Base-by-base conservation (phyloP, 2,888 invertebrate genomes). In the Phlogophora meticulosa region DNA sequence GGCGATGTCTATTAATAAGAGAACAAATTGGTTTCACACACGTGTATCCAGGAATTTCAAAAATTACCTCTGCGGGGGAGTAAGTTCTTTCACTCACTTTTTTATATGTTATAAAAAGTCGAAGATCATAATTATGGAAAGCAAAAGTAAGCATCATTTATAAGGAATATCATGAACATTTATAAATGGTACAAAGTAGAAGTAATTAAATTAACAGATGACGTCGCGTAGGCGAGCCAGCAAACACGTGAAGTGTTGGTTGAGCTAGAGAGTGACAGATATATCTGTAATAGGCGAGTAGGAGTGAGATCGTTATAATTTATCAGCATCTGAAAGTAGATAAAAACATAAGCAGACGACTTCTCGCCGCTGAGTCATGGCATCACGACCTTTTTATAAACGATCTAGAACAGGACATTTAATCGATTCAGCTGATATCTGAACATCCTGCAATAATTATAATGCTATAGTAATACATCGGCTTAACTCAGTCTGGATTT, bases 121-220 rank as follows among this genome's bases (percentile, higher is more conserved):
- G 9, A 28, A 45, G 7, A 22, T 40, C 20, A 43, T 48, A 9
- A 34, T 38, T 52, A 56, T 17, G 24, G 36, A 77, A 64, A 70
- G 38, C 49, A 68, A 59, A 63, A 68, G 46, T 57, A 36, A 49
- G n/a, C 1, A 49, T 58, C 66, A 68, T 56, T 78, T 59, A 68
- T 63, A 65, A 60, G 55, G 32, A 57, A 65, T 65, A 82, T 81
- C 70, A 77, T 77, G 78, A 82, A 77, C 79, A 79, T 77, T 72
- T 82, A 83, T 78, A 84, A 85, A 83, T 82, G 82, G 82, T 87
- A 83, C 81, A 83, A 76, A 80, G 81, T 80, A 85, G 85, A 82
- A 87, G 87, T 92, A 91, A 92, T 92, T 92, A 88, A 93, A 94
- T 93, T 93, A 93, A 91, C 93, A 92, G 88, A 91, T 90, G 91